These are phyloP conservation scores for Acronicta alni DNA, from an alignment of 2,888 invertebrate species.

Conservation along the genomic window DNA sequence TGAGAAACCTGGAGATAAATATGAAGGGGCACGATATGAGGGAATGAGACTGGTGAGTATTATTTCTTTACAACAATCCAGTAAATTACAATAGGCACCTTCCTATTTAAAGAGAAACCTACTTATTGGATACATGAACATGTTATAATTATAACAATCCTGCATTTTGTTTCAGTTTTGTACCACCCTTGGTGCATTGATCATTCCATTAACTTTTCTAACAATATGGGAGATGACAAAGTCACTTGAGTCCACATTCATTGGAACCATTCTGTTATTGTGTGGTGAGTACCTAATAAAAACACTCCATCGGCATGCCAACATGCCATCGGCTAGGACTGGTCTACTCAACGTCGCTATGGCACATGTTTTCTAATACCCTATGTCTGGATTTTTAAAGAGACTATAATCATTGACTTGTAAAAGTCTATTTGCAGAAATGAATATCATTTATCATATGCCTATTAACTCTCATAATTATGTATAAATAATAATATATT, in stretches of 20 bases:
- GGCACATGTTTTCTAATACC: no score
- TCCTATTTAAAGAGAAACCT: not conserved
- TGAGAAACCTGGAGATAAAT: constrained; percentile 98
- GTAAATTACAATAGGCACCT: no score
- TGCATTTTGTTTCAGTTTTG: constrained; percentile 94
- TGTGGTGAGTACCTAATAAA: constrained; percentile 92
- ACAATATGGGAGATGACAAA: constrained; percentile 96
- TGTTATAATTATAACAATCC: not conserved
- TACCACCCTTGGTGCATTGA: constrained; percentile 94
- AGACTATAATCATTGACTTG: no score
- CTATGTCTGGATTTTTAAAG: no score
- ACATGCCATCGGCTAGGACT: no score
- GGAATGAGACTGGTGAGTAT: constrained; percentile 97
- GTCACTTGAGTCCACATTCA: constrained; percentile 93
- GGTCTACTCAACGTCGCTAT: no score
- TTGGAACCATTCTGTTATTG: constrained; percentile 94
- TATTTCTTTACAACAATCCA: not conserved
- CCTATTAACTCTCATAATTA: no score
- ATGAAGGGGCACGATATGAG: constrained; percentile 95
- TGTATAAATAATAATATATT: no score
- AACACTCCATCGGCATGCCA: no score
- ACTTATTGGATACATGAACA: no score
- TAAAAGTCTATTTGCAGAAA: no score
- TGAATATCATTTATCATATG: no score
- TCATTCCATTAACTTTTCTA: constrained; percentile 95